Base-by-base conservation (phyloP, 2,888 invertebrate genomes). In the Ferdinandea cuprea region DNA sequence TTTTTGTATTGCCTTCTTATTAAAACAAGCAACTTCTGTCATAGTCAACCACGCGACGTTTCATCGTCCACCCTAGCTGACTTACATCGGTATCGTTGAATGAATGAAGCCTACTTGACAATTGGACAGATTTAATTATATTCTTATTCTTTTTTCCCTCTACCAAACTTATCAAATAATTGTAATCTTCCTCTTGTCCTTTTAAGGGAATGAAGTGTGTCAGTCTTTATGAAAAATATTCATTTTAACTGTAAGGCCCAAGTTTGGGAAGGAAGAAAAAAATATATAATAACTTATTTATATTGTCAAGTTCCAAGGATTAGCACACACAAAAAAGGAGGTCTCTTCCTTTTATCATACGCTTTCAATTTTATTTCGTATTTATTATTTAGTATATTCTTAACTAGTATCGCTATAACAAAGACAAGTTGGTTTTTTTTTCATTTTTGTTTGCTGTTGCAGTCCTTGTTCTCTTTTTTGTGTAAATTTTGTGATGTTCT, bases 111-210 rank as follows among this genome's bases (percentile, higher is more conserved):
- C 54, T 44, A 52, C 61, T 72, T 73, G 54, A 63, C 63, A 56
- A 56, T 56, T 54, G 72, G 30, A 54, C 35, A 56, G 46, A 73
- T 73, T 73, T 73, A 63, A 63, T 73, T 73, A 73, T 73, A n/a
- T n/a, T n/a, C n/a, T n/a, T n/a, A n/a, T 63, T 17, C 3, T 73
- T 54, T 17, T 73, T 54, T n/a, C 40, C 63, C 63, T 35, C 37
- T n/a, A n/a, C n/a, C n/a, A 32, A 63, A 56, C 72, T 73, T 73
- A 73, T 73, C 72, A 73, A 73, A 73, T 73, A 73, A 73, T 63
- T 73, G 63, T 73, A 63, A 54, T 73, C 72, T 63, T 54, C 54
- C 54, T 40, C 42, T 59, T 71, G 59, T 59, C 15, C n/a, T n/a
- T n/a, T n/a, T n/a, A n/a, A n/a, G n/a, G 37, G 52, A 63, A 63